Evolutionary conservation across 2,113 vertebrate species (phyloP), one percentile per base, ranked within the genome.

Genomic region (Pteronura brasiliensis): DNA sequence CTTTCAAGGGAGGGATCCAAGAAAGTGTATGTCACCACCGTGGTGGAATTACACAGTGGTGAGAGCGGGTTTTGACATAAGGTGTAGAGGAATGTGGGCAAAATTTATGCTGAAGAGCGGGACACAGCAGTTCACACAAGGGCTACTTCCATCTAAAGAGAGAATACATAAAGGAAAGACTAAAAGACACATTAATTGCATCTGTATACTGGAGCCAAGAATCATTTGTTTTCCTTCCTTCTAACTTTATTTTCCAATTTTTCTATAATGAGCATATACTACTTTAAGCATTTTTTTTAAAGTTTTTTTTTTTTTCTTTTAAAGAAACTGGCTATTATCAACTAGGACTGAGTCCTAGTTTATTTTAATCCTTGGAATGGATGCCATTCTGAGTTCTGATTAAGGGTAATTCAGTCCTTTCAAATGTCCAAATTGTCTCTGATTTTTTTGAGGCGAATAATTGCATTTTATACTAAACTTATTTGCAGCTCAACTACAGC

Each of bases 391-490:
- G 63, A 90, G 55, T 74, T 97, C 85, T 97, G 95, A 97, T 97
- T 95, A 95, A 96, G 93, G 63, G 69, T 98, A 97, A 98, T 97
- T 96, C 47, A 72, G 90, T 93, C 88, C 80, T 96, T 97, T 98
- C 90, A 97, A 84, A 69, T 90, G 90, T 88, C 96, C 87, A 96
- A 96, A 96, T 93, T 95, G 42, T 93, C 84, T 90, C 88, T 87
- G 91, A 96, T 77, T 97, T 97, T 97, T 95, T 93, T 92, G 59
- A 97, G 96, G 67, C 31, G 18, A 97, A 97, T 96, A 97, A 97
- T 84, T 92, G 77, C 72, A 47, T 97, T 98, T 98, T 97, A 88
- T 94, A 96, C 97, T 93, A 96, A 98, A 97, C 92, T 95, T 96
- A 97, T 97, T 97, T 97, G 96, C 79, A 95, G 96, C 72, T 96